phyloP scores from a whole-genome alignment of 2,888 invertebrate species.

The Lasioglossum figueresi region DNA sequence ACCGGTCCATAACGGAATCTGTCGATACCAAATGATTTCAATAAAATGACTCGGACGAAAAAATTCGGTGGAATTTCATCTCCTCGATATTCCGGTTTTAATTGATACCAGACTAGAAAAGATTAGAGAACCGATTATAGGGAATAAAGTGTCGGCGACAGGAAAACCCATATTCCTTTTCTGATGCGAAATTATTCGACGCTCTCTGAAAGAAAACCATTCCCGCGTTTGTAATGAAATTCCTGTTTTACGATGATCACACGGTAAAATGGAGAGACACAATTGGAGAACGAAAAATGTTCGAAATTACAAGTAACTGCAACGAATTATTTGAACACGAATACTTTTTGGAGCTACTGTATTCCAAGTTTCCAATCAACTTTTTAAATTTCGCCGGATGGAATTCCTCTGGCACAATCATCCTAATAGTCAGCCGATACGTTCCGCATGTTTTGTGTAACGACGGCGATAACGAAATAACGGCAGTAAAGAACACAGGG shows the following conservation, averaged over 20 bases:
- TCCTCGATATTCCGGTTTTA: not conserved
- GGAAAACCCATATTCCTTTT: not conserved
- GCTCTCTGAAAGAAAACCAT: not conserved
- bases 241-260: not conserved
- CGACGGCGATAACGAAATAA: slow-evolving; percentile 27
- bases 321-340: not conserved
- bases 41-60: not conserved
- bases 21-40: not conserved
- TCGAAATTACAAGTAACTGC: not conserved
- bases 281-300: not conserved
- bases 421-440: slow-evolving; percentile 16
- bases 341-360: not conserved
- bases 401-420: not conserved
- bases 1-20: not conserved
- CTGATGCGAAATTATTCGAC: not conserved
- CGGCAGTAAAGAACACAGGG: slow-evolving; percentile 34
- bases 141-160: not conserved
- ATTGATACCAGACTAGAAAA: not conserved
- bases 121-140: not conserved
- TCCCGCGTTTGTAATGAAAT: not conserved
- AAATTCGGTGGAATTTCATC: not conserved
- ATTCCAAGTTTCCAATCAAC: not conserved
- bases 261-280: not conserved
- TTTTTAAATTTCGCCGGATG: not conserved
- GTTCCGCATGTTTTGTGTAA: slow-evolving; percentile 33